Evolutionary conservation across 2,797 vertebrate species (phyloP).

Genomic region (Macropodus opercularis): DNA sequence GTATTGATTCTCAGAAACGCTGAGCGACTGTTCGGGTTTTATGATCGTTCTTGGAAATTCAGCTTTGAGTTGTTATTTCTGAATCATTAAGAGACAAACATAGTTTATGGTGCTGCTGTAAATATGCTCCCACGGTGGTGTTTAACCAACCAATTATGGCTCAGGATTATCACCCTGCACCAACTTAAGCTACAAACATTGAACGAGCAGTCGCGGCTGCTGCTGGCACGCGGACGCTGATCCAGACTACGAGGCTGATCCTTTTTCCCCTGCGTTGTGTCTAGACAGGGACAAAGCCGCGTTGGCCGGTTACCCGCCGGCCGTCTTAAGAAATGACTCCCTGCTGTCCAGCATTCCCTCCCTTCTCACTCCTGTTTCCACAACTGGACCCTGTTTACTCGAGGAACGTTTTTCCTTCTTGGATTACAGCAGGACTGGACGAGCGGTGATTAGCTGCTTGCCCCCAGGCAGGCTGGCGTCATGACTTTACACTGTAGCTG

Average conservation of each 20-base stretch:
- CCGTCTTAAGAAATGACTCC: constrained; percentile 16
- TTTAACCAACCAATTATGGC: background rate
- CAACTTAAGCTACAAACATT: constrained; percentile 12
- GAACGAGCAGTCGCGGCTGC: background rate
- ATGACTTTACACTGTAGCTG: background rate
- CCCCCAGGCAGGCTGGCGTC: background rate
- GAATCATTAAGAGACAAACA: background rate
- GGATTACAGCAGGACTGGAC: background rate
- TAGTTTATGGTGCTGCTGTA: background rate
- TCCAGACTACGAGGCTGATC: constrained; percentile 28
- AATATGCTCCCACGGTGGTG: background rate
- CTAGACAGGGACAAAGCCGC: constrained; percentile 59
- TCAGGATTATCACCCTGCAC: background rate
- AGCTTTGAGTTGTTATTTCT: background rate
- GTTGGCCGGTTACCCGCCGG: constrained; percentile 57
- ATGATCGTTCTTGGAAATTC: background rate
- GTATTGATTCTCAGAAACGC: background rate
- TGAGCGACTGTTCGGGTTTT: background rate
- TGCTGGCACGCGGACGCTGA: constrained; percentile 26
- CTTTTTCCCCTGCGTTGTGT: constrained; percentile 45
- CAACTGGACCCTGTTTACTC: constrained; percentile 59
- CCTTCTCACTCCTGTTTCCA: constrained; percentile 42
- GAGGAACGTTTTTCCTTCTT: constrained; percentile 53
- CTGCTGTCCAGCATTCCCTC: constrained; percentile 23
- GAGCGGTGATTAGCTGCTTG: background rate